Evolutionary conservation across 2,797 vertebrate species (phyloP).

Genomic region (Gorsachius magnificus): DNA sequence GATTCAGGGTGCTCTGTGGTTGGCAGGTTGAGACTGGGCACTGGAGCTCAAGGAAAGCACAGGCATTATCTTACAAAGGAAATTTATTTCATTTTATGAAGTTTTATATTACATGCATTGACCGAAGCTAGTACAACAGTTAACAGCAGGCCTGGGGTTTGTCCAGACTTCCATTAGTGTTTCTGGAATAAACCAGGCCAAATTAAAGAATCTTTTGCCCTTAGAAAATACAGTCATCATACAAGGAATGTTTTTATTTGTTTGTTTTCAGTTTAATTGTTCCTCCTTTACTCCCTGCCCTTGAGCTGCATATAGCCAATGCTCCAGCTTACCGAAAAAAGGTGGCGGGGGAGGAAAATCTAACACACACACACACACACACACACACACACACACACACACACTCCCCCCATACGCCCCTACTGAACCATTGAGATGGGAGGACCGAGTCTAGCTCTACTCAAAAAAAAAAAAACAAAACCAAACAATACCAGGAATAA

Average conservation of each 20-base stretch:
- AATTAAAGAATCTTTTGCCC: not conserved
- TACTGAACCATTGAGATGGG: not conserved
- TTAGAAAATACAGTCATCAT: conserved; percentile 29
- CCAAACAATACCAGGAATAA: not conserved
- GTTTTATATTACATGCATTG: conserved; percentile 89
- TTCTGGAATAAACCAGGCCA: conserved; percentile 19
- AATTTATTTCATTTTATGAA: conserved; percentile 89
- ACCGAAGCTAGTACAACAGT: conserved; percentile 74
- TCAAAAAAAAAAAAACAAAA: not conserved
- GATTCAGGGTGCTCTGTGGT: not conserved
- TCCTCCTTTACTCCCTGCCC: not conserved
- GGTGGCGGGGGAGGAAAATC: not conserved
- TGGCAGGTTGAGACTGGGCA: not conserved
- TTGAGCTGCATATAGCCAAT: not conserved
- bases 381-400: not conserved
- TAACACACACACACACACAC: not conserved
- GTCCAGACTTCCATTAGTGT: not conserved
- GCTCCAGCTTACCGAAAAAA: not conserved
- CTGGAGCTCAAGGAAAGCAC: not conserved
- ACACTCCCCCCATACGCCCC: not conserved
- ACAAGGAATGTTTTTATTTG: not conserved
- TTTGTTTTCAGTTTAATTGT: not conserved
- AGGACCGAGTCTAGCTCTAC: conserved; percentile 14
- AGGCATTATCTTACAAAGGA: conserved; percentile 78
- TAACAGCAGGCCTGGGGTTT: conserved; percentile 58